Base-by-base conservation (phyloP, 2,888 invertebrate species). In the Congeria kusceri region DNA sequence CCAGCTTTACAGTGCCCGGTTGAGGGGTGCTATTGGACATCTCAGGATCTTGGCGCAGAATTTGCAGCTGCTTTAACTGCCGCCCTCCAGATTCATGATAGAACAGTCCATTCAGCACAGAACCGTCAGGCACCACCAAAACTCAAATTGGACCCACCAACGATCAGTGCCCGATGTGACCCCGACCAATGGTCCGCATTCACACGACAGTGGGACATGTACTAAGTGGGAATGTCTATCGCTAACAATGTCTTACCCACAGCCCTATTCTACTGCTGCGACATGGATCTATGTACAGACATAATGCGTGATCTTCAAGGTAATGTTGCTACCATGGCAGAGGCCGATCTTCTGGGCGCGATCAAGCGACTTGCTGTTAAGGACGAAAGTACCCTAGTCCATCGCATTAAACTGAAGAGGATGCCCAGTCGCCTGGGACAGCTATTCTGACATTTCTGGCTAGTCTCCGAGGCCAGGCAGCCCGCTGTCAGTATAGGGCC, bases 221-320 rank as follows among this genome's bases (percentile, higher is more conserved):
- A 72, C 46, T 72, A 72, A 25, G 73, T 66, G 25, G 73, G 73
- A 13, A 75, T 71, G 72, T 46, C 64, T 0, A 68, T 72, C 4
- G 27, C 64, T 39, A 49, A 77, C 27, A 68, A 57, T 27, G 72
- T 77, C 67, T 4, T 77, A 25, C 64, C 73, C 32, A 78, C 78
- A 49, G 68, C 78, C 32, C 65, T 77, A 5, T 78, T 78, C 53
- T 78, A 78, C 63, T 77, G 77, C 58, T 77, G 77, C 49, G 49
- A 67, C 39, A 11, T 57, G 7, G 59, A 72, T 49, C 64, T 77
- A 4, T 62, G 73, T 3, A 77, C 59, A 39, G 56, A 65, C 63
- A 2, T 65, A 20, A 63, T 77, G 67, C 62, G 78, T 44, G 72
- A 73, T 62, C 23, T 59, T 46, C 64, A 47, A 25, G 53, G 49